phyloP scores from a whole-genome alignment of 1,140 invertebrate species.

The Tachypleus tridentatus region DNA sequence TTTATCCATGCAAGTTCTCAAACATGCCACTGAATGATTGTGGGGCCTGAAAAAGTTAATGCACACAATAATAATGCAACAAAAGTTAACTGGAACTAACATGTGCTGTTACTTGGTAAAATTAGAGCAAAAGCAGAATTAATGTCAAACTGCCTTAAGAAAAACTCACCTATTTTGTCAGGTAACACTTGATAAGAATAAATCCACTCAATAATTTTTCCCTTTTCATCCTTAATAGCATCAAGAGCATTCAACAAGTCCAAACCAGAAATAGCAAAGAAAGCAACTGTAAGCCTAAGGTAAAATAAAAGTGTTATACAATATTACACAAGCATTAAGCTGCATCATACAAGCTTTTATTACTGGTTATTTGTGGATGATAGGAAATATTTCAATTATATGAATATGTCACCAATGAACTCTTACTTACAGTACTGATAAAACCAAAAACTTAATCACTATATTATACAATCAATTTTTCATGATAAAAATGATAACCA shows the following conservation, averaged over 20 bases:
- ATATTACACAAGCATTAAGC: conserved; percentile 38
- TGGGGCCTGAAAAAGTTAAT: too few relatives aligned
- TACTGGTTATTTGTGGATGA: conserved; percentile 1
- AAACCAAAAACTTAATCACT: too few relatives aligned
- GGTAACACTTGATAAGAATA: conserved; percentile 66
- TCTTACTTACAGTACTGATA: not conserved
- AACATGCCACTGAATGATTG: too few relatives aligned
- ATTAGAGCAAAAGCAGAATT: too few relatives aligned
- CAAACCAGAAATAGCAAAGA: conserved; percentile 77
- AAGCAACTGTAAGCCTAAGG: conserved; percentile 65
- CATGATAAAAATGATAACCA: too few relatives aligned
- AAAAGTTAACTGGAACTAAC: too few relatives aligned
- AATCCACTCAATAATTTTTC: conserved; percentile 76
- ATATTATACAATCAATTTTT: too few relatives aligned
- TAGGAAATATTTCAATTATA: conserved; percentile 8
- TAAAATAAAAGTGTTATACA: conserved; percentile 21
- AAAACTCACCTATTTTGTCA: conserved; percentile 40
- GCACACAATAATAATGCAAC: too few relatives aligned
- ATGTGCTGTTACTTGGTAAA: too few relatives aligned
- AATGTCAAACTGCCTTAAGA: not conserved
- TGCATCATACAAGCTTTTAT: not conserved
- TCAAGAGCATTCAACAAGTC: conserved; percentile 67
- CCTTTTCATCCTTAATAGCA: conserved; percentile 41
- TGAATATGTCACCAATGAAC: conserved; percentile 3
- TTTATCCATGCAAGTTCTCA: too few relatives aligned